Percentiles rank a stretch among this genome's conserved stretches.
Conservation (phyloP, 2,113 vertebrate genomes). For the Argyrosomus japonicus region DNA sequence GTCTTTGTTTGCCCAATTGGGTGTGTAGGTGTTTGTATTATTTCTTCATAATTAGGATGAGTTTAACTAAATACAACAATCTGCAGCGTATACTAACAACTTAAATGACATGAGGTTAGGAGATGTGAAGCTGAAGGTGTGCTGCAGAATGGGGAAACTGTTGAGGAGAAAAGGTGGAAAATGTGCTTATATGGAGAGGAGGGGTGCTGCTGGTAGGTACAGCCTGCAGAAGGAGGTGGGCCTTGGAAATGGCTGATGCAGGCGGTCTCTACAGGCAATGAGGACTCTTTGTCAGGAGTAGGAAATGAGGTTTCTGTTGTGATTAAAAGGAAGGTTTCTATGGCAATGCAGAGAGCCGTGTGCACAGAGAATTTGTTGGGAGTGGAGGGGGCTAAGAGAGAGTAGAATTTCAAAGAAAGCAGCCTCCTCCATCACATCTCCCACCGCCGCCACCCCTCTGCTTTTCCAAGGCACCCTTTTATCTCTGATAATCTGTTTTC, state of each 20-base stretch:
- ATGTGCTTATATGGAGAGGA: slow-evolving; percentile 70
- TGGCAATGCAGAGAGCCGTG: slow-evolving; percentile 82
- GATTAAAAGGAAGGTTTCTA: slow-evolving; percentile 83
- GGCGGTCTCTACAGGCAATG: slow-evolving; percentile 77
- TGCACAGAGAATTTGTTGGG: slow-evolving; percentile 75
- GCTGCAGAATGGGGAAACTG: background rate
- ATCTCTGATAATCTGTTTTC: slow-evolving; percentile 78
- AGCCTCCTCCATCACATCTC: slow-evolving; percentile 72
- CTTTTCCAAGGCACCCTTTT: slow-evolving; percentile 66
- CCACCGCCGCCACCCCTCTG: slow-evolving; percentile 53
- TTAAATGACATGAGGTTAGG: background rate
- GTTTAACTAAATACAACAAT: background rate
- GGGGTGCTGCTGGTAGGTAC: slow-evolving; percentile 56
- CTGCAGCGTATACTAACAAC: too few relatives aligned
- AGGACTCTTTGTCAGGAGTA: slow-evolving; percentile 80
- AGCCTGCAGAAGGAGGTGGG: slow-evolving; percentile 63
- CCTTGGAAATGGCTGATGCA: slow-evolving; percentile 69
- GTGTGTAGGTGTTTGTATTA: slow-evolving; percentile 7
- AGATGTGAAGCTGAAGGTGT: slow-evolving; percentile 3
- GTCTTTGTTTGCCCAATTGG: slow-evolving; percentile 15
- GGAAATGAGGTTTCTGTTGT: slow-evolving; percentile 85
- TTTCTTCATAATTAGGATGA: slow-evolving; percentile 7
- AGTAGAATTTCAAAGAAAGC: slow-evolving; percentile 85
- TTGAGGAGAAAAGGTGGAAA: slow-evolving; percentile 52
- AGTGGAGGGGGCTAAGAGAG: slow-evolving; percentile 76